Evolutionary conservation across 2,888 invertebrate genomes (phyloP).

Genomic region (Parapristionchus giblindavisi): DNA sequence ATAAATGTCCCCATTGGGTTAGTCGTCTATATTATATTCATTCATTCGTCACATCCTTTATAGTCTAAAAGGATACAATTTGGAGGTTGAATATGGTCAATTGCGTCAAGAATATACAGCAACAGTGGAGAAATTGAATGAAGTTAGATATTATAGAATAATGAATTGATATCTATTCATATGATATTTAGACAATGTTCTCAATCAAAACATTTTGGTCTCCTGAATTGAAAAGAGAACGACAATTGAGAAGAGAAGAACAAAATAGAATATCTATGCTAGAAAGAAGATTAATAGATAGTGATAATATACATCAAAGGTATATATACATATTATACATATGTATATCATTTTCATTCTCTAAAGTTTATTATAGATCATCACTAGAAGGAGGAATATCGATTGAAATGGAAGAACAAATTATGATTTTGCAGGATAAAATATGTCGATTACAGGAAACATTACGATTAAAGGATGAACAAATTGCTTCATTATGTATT

Average conservation of each 20-base stretch:
- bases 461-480: conserved; percentile 39
- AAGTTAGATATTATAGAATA: conserved; percentile 38
- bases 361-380: conserved; percentile 3
- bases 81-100: conserved; percentile 23
- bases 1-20: not conserved
- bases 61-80: conserved; percentile 23
- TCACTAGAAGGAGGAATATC: conserved; percentile 20
- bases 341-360: not conserved
- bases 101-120: conserved; percentile 52
- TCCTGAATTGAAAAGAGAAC: conserved; percentile 85
- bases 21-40: not conserved
- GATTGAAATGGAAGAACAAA: conserved; percentile 13
- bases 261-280: conserved; percentile 21
- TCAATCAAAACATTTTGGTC: conserved; percentile 99
- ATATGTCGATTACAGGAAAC: conserved; percentile 49
- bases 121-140: conserved; percentile 63
- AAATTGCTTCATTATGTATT: conserved; percentile 10
- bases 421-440: conserved; percentile 47
- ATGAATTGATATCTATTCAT: no score
- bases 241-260: conserved; percentile 56
- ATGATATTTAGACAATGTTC: conserved; percentile 88
- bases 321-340: not conserved
- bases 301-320: not conserved
- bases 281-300: conserved; percentile 33
- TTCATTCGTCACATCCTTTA: conserved; percentile 4